Base-by-base conservation (phyloP, 2,888 invertebrate genomes). In the Limenitis camilla region DNA sequence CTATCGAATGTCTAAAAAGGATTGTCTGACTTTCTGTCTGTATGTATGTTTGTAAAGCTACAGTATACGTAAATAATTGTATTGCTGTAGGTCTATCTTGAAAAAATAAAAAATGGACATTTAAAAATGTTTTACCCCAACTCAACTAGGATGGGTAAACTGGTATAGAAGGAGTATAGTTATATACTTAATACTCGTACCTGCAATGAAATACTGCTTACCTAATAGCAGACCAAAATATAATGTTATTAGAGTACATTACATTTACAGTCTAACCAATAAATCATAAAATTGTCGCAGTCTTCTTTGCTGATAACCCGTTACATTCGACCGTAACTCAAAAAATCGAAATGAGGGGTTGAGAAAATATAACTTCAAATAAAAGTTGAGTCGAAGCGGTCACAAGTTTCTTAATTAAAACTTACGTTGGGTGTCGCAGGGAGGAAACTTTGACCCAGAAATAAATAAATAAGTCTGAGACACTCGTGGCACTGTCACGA, bases 371-470 rank as follows among this genome's bases (percentile, higher is more conserved):
- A 84, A 85, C 86, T 84, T 83, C 74, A 84, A 86, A 85, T 84
- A 84, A 84, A 86, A 86, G 80, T 86, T 81, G 69, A 80, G 78
- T 74, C 71, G 68, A 74, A 73, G 76, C 83, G 80, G 84, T 82
- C 85, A 79, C 86, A 88, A 88, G 88, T 88, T 88, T 88, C 86
- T 88, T 88, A 88, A 88, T 88, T 88, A 88, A 88, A 88, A 88
- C 88, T 88, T 88, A 86, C 74, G 81, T 83, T 73, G 75, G 79
- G 76, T 77, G 78, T 76, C 72, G 78, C 76, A 71, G 78, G 82
- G 78, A 71, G 76, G 69, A 72, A 75, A 75, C 79, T 82, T 72
- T 86, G 84, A 85, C 85, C 84, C 81, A 86, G 80, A 85, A 85
- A 84, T 84, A 85, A 83, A 85, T 85, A 86, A 85, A 86, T 86